Base-by-base conservation (phyloP, 2,888 invertebrate genomes). In the Steinernema hermaphroditum region DNA sequence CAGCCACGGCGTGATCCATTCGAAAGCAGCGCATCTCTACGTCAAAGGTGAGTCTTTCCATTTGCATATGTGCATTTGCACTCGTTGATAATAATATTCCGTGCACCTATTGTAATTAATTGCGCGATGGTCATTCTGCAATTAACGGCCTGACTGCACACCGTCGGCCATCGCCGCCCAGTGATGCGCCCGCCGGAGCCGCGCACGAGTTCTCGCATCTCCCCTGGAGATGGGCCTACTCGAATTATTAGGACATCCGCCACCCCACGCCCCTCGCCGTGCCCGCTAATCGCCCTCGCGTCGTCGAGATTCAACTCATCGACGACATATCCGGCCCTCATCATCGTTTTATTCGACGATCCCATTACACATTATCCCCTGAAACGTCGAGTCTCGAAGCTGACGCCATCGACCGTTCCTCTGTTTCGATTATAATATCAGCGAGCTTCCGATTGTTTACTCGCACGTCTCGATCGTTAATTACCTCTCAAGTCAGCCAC, bases 1-100 rank as follows among this genome's bases (percentile, higher is more conserved):
- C 79, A 80, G 82, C 16, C 78, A 86, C 6, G 89, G 89, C 19
- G 88, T 88, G 43, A 86, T 86, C 24, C 88, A 89, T 75, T 89
- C 89, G 32, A 87, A 87, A 76, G 85, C 87, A 14, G 89, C 89
- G 24, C 88, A 88, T 84, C 83, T 89, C 27, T 89, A 88, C 81
- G 88, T 89, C 41, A 88, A 88, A 88, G 88, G 89, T 89, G 78
- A 80, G 87, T 71, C 69, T 41, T 46, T 32, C 62, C 29, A 62
- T 62, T 62, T 62, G 62, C 62, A 62, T 62, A 62, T 34, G 62
- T 8, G 32, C 62, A 62, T 34, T 54, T 22, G 62, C 32, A 22
- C n/a, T 68, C 19, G 34, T 68, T 16, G 41, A 69, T 69, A 27
- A 69, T 43, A 43, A 27, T 41, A 69, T 44, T 41, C 41, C 27